phyloP scores from a whole-genome alignment of 2,113 vertebrate genomes.

The Phaetusa simplex region DNA sequence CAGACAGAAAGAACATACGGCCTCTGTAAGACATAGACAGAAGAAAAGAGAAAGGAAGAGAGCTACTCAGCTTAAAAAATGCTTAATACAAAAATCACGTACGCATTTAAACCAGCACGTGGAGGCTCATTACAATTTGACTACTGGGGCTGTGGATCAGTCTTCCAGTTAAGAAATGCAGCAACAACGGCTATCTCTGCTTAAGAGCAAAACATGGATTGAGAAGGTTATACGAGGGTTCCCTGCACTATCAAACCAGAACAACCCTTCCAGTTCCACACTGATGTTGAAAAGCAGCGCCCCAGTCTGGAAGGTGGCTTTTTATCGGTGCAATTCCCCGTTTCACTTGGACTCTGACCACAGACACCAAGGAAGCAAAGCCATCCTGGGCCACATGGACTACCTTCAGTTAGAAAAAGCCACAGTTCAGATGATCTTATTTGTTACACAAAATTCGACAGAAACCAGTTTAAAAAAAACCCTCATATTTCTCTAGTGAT shows the following conservation, averaged over 20 bases:
- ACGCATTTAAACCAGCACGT: not conserved
- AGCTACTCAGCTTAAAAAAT: not conserved
- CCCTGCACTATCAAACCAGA: not conserved
- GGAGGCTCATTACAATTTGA: not conserved
- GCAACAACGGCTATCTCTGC: not conserved
- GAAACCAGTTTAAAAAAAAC: not conserved
- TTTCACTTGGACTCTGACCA: not conserved
- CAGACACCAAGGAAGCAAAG: not conserved
- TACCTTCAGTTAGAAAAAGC: not conserved
- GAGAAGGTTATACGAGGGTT: not conserved
- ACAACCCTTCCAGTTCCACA: not conserved
- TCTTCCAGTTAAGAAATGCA: not conserved
- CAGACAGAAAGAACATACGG: not conserved
- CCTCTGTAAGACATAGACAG: not conserved
- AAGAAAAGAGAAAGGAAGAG: not conserved
- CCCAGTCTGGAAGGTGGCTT: not conserved
- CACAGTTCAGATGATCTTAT: not conserved
- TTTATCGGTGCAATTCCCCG: not conserved
- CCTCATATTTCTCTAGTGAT: not conserved
- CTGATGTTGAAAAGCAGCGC: not conserved
- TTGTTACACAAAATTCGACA: not conserved
- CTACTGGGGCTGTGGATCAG: not conserved
- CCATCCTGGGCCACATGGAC: accelerated
- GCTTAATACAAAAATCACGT: not conserved
- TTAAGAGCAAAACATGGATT: accelerated